Conservation (phyloP, 2,888 invertebrate genomes). For the Cybosia mesomella region DNA sequence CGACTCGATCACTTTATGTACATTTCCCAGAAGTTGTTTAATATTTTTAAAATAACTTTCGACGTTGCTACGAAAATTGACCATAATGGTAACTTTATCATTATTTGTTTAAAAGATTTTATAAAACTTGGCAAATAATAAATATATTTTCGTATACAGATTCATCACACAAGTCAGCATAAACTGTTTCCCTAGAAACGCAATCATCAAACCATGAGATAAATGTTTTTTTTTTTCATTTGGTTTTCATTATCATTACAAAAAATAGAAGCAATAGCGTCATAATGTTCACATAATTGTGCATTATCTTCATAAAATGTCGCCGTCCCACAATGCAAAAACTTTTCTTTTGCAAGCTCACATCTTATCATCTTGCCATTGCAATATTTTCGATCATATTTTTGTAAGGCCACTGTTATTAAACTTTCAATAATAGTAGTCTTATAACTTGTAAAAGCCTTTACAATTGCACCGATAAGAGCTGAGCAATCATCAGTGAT, state of each 20-base stretch:
- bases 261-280: constrained; percentile 11
- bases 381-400: constrained; percentile 7
- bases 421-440: constrained; percentile 16
- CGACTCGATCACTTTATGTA: constrained; percentile 8
- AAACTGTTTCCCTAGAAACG: constrained; percentile 17
- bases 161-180: constrained; percentile 19
- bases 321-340: neutral
- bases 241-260: constrained; percentile 12
- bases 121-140: constrained; percentile 20
- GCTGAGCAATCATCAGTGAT: constrained; percentile 13
- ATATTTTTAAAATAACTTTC: constrained; percentile 13
- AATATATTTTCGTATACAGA: constrained; percentile 17
- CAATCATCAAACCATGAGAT: constrained; percentile 17
- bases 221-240: constrained; percentile 15
- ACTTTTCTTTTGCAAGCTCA: constrained; percentile 11
- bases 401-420: constrained; percentile 14
- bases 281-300: constrained; percentile 5
- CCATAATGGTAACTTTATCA: constrained; percentile 9
- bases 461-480: constrained; percentile 17
- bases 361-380: constrained; percentile 7
- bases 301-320: constrained; percentile 5
- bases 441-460: constrained; percentile 17
- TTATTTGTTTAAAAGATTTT: constrained; percentile 1
- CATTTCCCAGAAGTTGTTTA: constrained; percentile 9
- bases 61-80: neutral